Evolutionary conservation across 2,888 invertebrate species (phyloP).

Genomic region (Patella pellucida): DNA sequence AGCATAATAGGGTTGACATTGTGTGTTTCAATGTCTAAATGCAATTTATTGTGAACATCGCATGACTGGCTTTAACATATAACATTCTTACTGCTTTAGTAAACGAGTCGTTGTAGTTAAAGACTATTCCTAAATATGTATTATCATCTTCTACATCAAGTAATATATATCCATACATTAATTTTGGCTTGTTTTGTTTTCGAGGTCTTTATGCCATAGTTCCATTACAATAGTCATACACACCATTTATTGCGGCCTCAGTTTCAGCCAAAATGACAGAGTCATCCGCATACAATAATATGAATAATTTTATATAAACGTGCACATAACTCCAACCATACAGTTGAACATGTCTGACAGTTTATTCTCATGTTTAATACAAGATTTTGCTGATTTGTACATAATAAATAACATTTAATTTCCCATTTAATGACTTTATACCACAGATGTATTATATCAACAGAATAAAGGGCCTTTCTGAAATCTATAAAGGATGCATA

Average conservation of each 20-base stretch:
- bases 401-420: background rate
- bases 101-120: background rate
- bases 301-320: slow-evolving; percentile 20
- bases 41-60: too few relatives aligned
- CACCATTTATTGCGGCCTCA: too few relatives aligned
- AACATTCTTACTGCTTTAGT: background rate
- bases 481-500: slow-evolving; percentile 16
- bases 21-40: too few relatives aligned
- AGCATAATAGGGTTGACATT: too few relatives aligned
- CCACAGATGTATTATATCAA: slow-evolving; percentile 18
- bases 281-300: slow-evolving; percentile 30
- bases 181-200: too few relatives aligned
- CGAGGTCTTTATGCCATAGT: too few relatives aligned
- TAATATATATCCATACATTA: too few relatives aligned
- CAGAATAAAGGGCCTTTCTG: slow-evolving; percentile 11
- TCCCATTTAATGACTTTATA: slow-evolving; percentile 6
- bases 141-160: background rate
- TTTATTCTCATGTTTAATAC: background rate
- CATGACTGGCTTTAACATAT: too few relatives aligned
- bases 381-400: slow-evolving; percentile 2
- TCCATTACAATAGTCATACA: too few relatives aligned
- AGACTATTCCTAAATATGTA: background rate
- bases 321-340: background rate
- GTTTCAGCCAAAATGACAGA: slow-evolving; percentile 26
- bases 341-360: background rate